These are phyloP conservation scores for Andrena hattorfiana DNA, from an alignment of 2,888 invertebrate species.

Conservation along the genomic window DNA sequence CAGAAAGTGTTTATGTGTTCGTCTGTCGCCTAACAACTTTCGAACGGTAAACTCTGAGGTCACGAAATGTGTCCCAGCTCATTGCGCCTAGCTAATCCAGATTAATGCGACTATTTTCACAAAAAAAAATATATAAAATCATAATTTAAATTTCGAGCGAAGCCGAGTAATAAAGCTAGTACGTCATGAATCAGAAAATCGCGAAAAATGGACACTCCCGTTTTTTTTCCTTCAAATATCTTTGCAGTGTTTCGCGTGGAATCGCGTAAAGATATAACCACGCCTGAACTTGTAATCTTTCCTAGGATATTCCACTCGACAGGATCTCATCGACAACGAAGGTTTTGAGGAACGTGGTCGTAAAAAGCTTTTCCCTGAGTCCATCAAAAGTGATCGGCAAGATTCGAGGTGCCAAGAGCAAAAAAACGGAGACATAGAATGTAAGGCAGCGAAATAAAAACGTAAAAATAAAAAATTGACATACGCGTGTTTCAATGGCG, in stretches of 20 bases:
- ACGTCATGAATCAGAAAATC: too few species aligned
- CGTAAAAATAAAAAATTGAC: not conserved
- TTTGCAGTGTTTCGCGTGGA: not conserved
- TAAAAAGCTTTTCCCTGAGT: not conserved
- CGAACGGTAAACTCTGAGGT: too few species aligned
- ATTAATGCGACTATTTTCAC: too few species aligned
- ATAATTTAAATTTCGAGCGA: too few species aligned
- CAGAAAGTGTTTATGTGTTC: too few species aligned
- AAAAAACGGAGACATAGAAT: not conserved
- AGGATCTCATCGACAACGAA: not conserved
- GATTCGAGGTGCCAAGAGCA: not conserved
- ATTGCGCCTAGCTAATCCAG: too few species aligned
- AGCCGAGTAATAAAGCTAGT: too few species aligned
- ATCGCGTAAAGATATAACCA: not conserved
- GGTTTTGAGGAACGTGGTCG: not conserved
- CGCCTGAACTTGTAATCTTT: not conserved
- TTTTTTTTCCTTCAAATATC: too few species aligned
- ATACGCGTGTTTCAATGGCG: constrained; percentile 37
- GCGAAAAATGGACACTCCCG: too few species aligned
- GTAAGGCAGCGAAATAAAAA: constrained; percentile 1
- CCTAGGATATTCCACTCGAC: not conserved
- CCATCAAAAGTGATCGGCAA: not conserved
- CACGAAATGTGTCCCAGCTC: too few species aligned
- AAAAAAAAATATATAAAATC: too few species aligned
- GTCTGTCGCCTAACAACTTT: too few species aligned